A percentile compares a stretch with the other conserved stretches of the same genome.
These are phyloP conservation scores for Sesia bembeciformis DNA, from an alignment of 2,888 invertebrate species.

Conservation along the genomic window DNA sequence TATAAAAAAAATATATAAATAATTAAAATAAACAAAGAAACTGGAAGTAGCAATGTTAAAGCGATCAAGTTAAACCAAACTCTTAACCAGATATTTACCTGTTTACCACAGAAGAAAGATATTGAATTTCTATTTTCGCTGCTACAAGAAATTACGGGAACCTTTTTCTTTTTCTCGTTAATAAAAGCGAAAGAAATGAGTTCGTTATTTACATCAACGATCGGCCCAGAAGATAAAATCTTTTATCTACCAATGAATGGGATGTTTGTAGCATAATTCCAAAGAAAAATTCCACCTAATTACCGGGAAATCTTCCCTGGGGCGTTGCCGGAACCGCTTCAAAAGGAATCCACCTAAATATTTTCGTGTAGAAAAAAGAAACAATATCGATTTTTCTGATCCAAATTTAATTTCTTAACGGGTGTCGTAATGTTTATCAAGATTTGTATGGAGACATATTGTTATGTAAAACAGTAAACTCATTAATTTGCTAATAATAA, in stretches of 20 bases:
- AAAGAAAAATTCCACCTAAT: constrained; percentile 55
- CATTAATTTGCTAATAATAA: too few relatives aligned
- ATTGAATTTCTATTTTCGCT: not conserved
- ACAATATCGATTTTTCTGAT: constrained; percentile 8
- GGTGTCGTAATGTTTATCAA: too few relatives aligned
- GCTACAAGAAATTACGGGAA: constrained; percentile 6
- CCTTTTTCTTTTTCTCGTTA: constrained; percentile 20
- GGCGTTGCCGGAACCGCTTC: constrained; percentile 20
- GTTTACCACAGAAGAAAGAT: not conserved
- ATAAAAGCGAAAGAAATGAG: constrained; percentile 36
- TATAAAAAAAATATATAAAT: too few relatives aligned
- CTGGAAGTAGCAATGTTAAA: too few relatives aligned
- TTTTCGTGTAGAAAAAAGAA: constrained; percentile 18
- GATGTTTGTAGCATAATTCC: constrained; percentile 50
- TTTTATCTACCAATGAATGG: constrained; percentile 53
- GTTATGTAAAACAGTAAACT: too few relatives aligned
- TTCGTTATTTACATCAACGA: constrained; percentile 57
- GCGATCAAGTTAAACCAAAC: too few relatives aligned
- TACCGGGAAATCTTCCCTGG: constrained; percentile 34
- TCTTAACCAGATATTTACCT: too few relatives aligned
- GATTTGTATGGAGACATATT: too few relatives aligned
- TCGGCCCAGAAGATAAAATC: constrained; percentile 44
- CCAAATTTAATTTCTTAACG: too few relatives aligned
- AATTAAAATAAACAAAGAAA: too few relatives aligned
- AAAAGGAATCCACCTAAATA: constrained; percentile 32